Evolutionary conservation across 2,113 vertebrate species (phyloP), one percentile per base, ranked within the genome.

Genomic region (Mola mola): DNA sequence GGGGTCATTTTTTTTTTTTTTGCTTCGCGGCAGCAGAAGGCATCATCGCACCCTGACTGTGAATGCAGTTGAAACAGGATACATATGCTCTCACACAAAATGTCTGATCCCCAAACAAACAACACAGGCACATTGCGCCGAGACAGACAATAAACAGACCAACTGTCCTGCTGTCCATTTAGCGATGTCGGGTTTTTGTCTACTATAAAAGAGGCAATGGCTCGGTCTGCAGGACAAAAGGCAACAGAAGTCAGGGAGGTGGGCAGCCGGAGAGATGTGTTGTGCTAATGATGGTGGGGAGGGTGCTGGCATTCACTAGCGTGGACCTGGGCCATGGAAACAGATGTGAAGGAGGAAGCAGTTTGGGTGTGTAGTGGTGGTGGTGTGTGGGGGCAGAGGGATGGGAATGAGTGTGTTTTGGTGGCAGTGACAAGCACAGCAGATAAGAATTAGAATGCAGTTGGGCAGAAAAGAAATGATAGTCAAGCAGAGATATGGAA

Each of bases 261-360:
- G 66, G 69, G 61, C 65, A 53, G 57, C 72, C 19, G 3, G 17
- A 53, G 57, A 59, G 29, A 25, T 84, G 81, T 81, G 69, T 74
- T 75, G 47, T 33, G 72, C 69, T 87, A 76, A 85, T 87, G 87
- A 88, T 85, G 73, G 69, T 56, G 59, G 84, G 86, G 85, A 82
- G 85, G 83, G 64, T 77, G 80, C 77, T 87, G 85, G 87, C 85
- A 82, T 87, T 84, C 85, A 85, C 66, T 47, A 47, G 52, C n/a
- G 12, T 86, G 85, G 81, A 85, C 46, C 53, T 25, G 63, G 67
- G 81, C 82, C 83, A 87, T 53, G n/a, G 72, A 87, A 85, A 84
- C 88, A 88, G 88, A 88, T 86, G 88, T 85, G 83, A 74, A 46
- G 75, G 71, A 83, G 75, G 71, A 75, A 72, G 73, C 6, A 0